Base-by-base conservation (phyloP, 2,797 vertebrate species). In the Sparidentex hasta region DNA sequence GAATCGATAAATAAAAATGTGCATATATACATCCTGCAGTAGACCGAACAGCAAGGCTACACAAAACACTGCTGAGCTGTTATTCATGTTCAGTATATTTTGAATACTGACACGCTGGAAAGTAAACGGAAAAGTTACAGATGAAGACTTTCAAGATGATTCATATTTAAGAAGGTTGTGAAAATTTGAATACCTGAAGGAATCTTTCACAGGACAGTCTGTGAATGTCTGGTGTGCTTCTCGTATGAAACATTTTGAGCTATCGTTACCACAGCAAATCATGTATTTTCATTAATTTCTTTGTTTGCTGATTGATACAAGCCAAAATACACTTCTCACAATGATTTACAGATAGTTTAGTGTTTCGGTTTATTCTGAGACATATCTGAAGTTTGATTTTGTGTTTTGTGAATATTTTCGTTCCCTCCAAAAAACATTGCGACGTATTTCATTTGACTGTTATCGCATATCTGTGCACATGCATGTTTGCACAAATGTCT, bases 1-100 rank as follows among this genome's bases (percentile, higher is more conserved):
- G 7, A 70, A 63, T 77, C 11, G n/a, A 80, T 84, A 11, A 43
- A 72, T 83, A 59, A 64, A 83, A 64, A 71, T 62, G 44, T 0
- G 20, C 52, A 70, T 54, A 29, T 55, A 67, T 65, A 69, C 3
- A 5, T 51, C 6, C 13, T 43, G 52, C 7, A 67, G 43, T 1
- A 66, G 50, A 11, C 0, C 21, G 23, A 41, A 71, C 29, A 63
- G 62, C 5, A 65, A 57, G 21, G 6, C 11, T 17, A 20, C 25
- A 48, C 14, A 11, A 33, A 38, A 2, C 8, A 41, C 11, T 67
- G 69, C 11, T 58, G 27, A 66, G 29, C 18, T 18, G 56, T 20
- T 25, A 11, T 63, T 58, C 20, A 6, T 55, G 3, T 48, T 63
- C n/a, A 62, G 1, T 57, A 5, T 20, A 48, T 50, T 65, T 57